phyloP scores from a whole-genome alignment of 1,140 invertebrate species.

The Colletes gigas region DNA sequence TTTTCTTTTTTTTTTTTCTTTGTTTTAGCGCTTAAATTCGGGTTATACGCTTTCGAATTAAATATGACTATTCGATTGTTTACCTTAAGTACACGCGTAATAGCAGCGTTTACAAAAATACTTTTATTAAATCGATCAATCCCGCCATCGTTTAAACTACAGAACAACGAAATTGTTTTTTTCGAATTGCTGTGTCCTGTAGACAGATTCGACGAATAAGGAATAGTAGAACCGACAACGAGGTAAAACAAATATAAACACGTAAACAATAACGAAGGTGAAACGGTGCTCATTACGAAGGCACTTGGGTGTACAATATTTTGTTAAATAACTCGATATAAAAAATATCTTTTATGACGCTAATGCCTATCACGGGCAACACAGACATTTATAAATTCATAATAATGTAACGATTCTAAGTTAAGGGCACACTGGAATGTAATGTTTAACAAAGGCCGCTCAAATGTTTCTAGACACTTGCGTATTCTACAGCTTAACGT shows the following conservation, averaged over 20 bases:
- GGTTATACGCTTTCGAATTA: slow-evolving; percentile 25
- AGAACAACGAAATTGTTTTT: not conserved
- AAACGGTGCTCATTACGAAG: slow-evolving; percentile 33
- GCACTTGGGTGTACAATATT: slow-evolving; percentile 35
- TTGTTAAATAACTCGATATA: slow-evolving; percentile 40
- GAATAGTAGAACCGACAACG: not conserved
- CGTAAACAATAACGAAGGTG: not conserved
- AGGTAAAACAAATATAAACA: not conserved
- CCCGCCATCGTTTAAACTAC: not conserved
- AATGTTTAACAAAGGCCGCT: slow-evolving; percentile 32
- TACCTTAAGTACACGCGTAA: slow-evolving; percentile 34
- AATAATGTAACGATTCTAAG: slow-evolving; percentile 19
- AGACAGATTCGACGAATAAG: not conserved
- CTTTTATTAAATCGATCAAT: not conserved
- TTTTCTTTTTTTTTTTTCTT: not conserved
- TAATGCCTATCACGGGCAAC: slow-evolving; percentile 19
- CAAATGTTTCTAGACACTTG: slow-evolving; percentile 25
- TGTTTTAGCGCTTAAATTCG: not conserved
- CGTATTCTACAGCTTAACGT: slow-evolving; percentile 9
- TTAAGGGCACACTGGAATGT: slow-evolving; percentile 48
- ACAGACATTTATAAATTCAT: slow-evolving; percentile 17
- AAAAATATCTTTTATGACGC: slow-evolving; percentile 31
- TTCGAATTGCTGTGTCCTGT: not conserved
- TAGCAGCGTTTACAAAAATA: slow-evolving; percentile 15
- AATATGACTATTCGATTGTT: slow-evolving; percentile 33